Evolutionary conservation across 2,797 vertebrate species (phyloP).

Genomic region (Bovichtus diacanthus): DNA sequence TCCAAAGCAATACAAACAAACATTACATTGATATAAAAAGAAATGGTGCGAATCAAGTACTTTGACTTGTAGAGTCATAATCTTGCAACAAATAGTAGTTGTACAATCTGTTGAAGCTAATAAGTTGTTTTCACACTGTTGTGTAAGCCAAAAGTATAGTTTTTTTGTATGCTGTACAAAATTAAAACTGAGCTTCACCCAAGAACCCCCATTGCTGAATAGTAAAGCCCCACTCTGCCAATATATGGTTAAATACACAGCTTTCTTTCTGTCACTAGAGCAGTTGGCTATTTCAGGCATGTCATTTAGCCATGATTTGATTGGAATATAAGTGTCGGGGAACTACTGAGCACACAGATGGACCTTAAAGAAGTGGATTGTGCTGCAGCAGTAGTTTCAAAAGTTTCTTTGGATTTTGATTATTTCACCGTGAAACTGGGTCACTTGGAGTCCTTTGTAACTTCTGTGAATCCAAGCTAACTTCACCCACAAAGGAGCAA

Average conservation of each 20-base stretch:
- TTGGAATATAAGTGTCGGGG: neutral
- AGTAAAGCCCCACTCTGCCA: neutral
- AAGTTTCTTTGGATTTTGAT: constrained; percentile 7
- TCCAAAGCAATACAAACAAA: constrained; percentile 2
- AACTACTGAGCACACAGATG: neutral
- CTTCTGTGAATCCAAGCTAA: neutral
- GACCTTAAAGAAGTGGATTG: neutral
- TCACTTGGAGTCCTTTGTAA: constrained; percentile 18
- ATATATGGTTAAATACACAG: neutral
- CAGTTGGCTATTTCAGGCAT: neutral
- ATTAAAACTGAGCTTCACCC: neutral
- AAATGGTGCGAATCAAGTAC: neutral
- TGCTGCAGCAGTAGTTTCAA: constrained; percentile 1
- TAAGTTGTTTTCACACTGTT: neutral
- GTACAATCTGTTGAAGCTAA: neutral
- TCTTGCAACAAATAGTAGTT: neutral
- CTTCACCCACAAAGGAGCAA: neutral
- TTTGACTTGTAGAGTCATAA: neutral
- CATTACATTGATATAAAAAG: neutral
- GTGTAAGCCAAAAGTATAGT: neutral
- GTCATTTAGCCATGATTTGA: neutral
- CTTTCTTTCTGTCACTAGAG: neutral
- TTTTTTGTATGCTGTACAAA: neutral
- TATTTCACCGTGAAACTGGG: constrained; percentile 24
- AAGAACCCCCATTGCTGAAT: neutral